These are phyloP conservation scores for Microctenopoma steveboyesi DNA, from an alignment of 2,797 vertebrate genomes.

Conservation along the genomic window DNA sequence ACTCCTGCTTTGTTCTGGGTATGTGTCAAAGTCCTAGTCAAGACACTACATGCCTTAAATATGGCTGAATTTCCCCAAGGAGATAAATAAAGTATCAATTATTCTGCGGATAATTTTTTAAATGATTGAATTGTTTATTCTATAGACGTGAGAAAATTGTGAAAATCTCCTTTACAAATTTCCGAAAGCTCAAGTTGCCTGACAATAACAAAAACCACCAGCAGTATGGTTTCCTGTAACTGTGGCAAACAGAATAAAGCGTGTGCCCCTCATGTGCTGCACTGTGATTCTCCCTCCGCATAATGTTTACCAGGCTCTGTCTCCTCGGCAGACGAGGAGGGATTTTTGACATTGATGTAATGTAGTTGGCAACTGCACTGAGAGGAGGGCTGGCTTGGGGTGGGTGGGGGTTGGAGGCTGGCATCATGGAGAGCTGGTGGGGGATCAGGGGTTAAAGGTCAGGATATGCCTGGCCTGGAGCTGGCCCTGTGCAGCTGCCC, in stretches of 20 bases:
- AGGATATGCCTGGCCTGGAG: conserved; percentile 66
- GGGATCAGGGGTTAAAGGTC: conserved; percentile 71
- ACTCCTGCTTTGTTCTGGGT: too few relatives aligned
- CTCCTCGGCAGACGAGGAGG: conserved; percentile 42
- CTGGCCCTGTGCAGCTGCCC: conserved; percentile 65
- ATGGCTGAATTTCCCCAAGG: too few relatives aligned
- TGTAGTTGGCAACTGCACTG: conserved; percentile 74
- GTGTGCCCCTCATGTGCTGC: conserved; percentile 23
- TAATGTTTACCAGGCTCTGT: conserved; percentile 48
- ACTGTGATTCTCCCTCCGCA: conserved; percentile 28
- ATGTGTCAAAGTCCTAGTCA: too few relatives aligned
- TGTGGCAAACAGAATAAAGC: not conserved
- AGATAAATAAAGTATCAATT: too few relatives aligned
- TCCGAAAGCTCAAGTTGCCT: not conserved
- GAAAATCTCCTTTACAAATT: not conserved
- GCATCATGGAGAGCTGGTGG: conserved; percentile 26
- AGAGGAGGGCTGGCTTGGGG: conserved; percentile 48
- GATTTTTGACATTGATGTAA: conserved; percentile 73
- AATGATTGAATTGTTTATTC: too few relatives aligned
- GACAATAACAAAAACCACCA: not conserved
- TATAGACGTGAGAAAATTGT: not conserved
- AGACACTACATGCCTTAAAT: too few relatives aligned
- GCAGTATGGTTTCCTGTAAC: conserved; percentile 3
- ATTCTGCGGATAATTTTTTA: not conserved
- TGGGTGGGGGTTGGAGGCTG: conserved; percentile 10